Conservation (phyloP, 2,113 vertebrate genomes). For the Cranoglanis bouderius region DNA sequence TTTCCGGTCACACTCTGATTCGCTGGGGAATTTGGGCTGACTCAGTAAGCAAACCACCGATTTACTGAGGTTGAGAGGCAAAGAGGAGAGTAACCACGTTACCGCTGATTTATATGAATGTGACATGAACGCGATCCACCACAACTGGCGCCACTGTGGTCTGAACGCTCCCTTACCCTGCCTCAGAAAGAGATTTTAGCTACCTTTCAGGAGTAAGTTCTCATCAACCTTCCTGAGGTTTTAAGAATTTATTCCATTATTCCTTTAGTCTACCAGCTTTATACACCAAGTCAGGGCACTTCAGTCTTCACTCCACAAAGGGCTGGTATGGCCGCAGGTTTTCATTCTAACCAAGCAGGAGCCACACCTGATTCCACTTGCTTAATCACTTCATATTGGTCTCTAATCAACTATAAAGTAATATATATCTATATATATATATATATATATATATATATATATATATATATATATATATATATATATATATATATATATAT, state of each 20-base stretch:
- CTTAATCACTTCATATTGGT: not conserved
- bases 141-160: conserved; percentile 55
- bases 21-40: conserved; percentile 48
- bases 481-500: too few relatives aligned
- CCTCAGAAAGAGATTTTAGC: not conserved
- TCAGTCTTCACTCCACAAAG: not conserved
- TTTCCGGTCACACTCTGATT: conserved; percentile 43
- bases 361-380: not conserved
- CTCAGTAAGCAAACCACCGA: conserved; percentile 52
- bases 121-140: conserved; percentile 57
- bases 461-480: too few relatives aligned
- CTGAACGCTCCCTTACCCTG: conserved; percentile 15
- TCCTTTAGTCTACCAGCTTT: not conserved
- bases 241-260: not conserved
- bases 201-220: not conserved
- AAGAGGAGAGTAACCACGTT: conserved; percentile 47
- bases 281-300: not conserved
- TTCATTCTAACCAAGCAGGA: not conserved
- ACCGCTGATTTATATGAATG: conserved; percentile 58
- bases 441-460: too few relatives aligned
- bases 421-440: too few relatives aligned
- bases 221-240: not conserved
- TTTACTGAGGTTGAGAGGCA: conserved; percentile 51
- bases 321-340: not conserved
- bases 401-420: not conserved